These are phyloP conservation scores for Eubasilissa regina DNA, from an alignment of 1,140 invertebrate species.

Conservation along the genomic window DNA sequence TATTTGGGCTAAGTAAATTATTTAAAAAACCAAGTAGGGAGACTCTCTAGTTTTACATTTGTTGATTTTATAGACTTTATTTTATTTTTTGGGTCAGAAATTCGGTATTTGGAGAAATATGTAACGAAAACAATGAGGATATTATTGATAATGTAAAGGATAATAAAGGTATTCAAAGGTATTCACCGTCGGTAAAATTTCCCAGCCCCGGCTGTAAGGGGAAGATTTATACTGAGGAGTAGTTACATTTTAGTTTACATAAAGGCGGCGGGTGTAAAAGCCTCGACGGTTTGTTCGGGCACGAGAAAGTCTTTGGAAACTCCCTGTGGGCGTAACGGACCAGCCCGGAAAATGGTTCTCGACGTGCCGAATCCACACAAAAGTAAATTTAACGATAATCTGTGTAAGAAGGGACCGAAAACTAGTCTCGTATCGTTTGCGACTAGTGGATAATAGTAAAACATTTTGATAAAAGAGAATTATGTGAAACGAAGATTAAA, in stretches of 20 bases:
- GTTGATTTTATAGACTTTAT: too few relatives aligned
- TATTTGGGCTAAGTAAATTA: too few relatives aligned
- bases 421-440: background rate
- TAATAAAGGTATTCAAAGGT: too few relatives aligned
- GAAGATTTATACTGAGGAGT: slow-evolving; percentile 8
- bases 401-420: background rate
- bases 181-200: too few relatives aligned
- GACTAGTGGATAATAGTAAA: background rate
- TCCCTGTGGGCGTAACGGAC: slow-evolving; percentile 31
- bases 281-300: slow-evolving; percentile 24
- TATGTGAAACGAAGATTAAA: background rate
- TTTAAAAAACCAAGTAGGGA: too few relatives aligned
- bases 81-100: too few relatives aligned
- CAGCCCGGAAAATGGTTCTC: slow-evolving; percentile 13
- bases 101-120: too few relatives aligned
- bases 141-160: too few relatives aligned
- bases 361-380: slow-evolving; percentile 10
- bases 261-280: slow-evolving; percentile 15
- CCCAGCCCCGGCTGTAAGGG: background rate
- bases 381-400: background rate
- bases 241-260: slow-evolving; percentile 25
- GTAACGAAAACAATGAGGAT: too few relatives aligned
- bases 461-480: slow-evolving; percentile 11
- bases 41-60: too few relatives aligned
- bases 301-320: slow-evolving; percentile 25